phyloP scores from a whole-genome alignment of 2,113 vertebrate genomes.

The Bettongia penicillata region DNA sequence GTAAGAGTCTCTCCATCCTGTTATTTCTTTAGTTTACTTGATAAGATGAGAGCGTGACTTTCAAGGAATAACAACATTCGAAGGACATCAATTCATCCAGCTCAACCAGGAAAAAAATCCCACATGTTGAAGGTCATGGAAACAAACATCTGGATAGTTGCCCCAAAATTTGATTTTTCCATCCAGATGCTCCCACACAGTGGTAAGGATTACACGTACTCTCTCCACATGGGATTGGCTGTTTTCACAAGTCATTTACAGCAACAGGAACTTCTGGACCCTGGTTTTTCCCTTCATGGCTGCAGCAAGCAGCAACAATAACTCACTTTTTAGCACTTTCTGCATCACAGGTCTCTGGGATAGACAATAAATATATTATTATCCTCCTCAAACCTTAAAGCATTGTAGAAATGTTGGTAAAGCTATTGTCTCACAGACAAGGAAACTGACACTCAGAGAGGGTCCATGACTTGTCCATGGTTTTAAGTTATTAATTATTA shows the following conservation, averaged over 20 bases:
- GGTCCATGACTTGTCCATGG: not conserved
- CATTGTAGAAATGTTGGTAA: not conserved
- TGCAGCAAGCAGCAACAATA: not conserved
- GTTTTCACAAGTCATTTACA: not conserved
- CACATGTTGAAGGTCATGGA: not conserved
- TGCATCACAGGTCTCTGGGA: not conserved
- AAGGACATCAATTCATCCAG: not conserved
- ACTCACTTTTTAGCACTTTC: not conserved
- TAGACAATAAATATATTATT: not conserved
- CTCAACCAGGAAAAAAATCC: not conserved
- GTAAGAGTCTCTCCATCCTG: not conserved
- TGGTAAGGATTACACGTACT: not conserved
- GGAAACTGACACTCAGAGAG: not conserved
- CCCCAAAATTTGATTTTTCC: not conserved
- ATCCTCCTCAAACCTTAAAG: not conserved
- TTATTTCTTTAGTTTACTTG: not conserved
- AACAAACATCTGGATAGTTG: not conserved
- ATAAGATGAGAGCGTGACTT: not conserved
- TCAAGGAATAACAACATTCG: not conserved
- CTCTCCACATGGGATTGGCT: not conserved
- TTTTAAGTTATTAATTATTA: not conserved
- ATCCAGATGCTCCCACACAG: not conserved
- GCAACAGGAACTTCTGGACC: not conserved
- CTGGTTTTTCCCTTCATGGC: not conserved
- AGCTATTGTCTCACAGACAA: not conserved